Conservation (phyloP, 2,888 invertebrate species). For the Operophtera brumata region DNA sequence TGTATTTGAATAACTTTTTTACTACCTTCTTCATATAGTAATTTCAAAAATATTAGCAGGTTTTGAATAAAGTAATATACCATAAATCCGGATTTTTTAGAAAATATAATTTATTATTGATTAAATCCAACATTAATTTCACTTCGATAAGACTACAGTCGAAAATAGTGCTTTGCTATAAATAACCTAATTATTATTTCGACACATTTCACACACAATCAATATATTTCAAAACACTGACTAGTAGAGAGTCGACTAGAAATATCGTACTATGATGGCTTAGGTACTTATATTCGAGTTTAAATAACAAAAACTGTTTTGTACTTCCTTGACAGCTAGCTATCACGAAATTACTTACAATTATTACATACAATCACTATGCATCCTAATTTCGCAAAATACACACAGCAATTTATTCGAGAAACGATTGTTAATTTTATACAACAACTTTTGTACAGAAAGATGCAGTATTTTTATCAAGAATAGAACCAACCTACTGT, state of each 20-base stretch:
- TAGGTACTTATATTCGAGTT: not conserved
- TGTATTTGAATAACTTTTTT: constrained; percentile 82
- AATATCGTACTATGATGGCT: constrained; percentile 6
- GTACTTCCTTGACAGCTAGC: not conserved
- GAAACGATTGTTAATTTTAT: not conserved
- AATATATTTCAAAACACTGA: not conserved
- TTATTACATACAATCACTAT: not conserved
- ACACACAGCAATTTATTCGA: not conserved
- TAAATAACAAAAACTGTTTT: not conserved
- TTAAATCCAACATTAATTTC: constrained; percentile 23
- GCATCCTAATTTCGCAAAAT: not conserved
- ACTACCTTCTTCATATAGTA: constrained; percentile 21
- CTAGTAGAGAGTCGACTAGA: not conserved
- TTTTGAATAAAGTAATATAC: not conserved
- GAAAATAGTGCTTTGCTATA: constrained; percentile 19
- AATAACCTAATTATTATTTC: not conserved
- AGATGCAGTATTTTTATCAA: too few species aligned
- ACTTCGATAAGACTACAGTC: constrained; percentile 14
- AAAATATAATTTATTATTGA: constrained; percentile 21
- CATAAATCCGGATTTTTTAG: constrained; percentile 5
- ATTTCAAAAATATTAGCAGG: not conserved
- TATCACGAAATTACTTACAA: not conserved
- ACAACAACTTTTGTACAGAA: not conserved
- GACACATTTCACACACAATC: not conserved
- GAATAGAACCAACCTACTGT: not conserved